These are phyloP conservation scores for Drosophila tropicalis DNA, from an alignment of 1,140 invertebrate species.

Conservation along the genomic window DNA sequence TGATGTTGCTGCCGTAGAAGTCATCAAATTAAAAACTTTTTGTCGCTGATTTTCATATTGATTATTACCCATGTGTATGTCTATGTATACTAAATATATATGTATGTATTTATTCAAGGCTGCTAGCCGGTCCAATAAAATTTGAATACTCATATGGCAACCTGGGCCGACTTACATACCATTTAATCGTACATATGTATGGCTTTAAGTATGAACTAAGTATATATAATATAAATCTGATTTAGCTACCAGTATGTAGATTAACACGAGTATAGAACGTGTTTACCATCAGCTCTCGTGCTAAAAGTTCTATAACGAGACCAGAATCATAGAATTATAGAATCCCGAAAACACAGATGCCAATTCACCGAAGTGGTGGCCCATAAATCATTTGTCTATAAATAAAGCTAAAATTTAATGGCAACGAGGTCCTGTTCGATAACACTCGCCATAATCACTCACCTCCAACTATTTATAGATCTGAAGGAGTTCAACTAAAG, in stretches of 20 bases:
- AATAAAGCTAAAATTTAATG: slow-evolving; percentile 73
- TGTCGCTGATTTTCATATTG: slow-evolving; percentile 50
- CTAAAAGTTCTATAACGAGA: slow-evolving; percentile 18
- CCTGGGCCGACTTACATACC: slow-evolving; percentile 64
- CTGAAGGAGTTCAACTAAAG: slow-evolving; percentile 38
- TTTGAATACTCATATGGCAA: slow-evolving; percentile 67
- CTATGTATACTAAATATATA: slow-evolving; percentile 3
- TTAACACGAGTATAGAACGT: slow-evolving; percentile 48
- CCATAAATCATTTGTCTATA: slow-evolving; percentile 73
- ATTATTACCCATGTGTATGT: slow-evolving; percentile 32
- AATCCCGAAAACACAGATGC: background rate
- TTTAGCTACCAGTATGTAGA: slow-evolving; percentile 69
- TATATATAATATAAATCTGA: slow-evolving; percentile 52
- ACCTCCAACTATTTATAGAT: slow-evolving; percentile 69
- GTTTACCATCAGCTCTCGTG: slow-evolving; percentile 36
- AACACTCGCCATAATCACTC: slow-evolving; percentile 66
- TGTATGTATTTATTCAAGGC: slow-evolving; percentile 64
- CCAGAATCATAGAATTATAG: background rate
- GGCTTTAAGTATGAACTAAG: slow-evolving; percentile 33
- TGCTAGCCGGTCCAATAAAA: slow-evolving; percentile 48
- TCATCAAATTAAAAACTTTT: slow-evolving; percentile 67
- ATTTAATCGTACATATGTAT: slow-evolving; percentile 27
- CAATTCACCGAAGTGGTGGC: background rate
- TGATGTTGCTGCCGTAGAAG: slow-evolving; percentile 40
- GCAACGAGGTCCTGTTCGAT: slow-evolving; percentile 53